Evolutionary conservation across 2,888 invertebrate genomes (phyloP).

Genomic region (Chaetoderma sp.): DNA sequence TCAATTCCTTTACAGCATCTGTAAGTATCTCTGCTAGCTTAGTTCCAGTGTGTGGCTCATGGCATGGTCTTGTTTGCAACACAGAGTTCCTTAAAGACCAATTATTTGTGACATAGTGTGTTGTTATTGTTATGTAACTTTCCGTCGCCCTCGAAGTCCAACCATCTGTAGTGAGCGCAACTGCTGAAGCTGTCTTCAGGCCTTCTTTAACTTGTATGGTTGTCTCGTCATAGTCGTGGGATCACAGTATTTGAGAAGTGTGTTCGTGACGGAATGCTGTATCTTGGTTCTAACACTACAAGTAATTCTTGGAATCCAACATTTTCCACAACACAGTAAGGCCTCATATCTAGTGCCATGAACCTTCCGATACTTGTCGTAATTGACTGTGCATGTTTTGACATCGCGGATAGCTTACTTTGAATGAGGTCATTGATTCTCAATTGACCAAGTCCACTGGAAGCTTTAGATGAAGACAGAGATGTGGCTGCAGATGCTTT

Average conservation of each 20-base stretch:
- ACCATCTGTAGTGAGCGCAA: slow-evolving; percentile 15
- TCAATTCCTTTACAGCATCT: slow-evolving; percentile 16
- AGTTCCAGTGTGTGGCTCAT: slow-evolving; percentile 15
- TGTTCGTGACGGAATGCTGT: slow-evolving; percentile 10
- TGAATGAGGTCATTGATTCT: no score
- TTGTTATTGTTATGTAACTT: slow-evolving; percentile 12
- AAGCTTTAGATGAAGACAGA: no score
- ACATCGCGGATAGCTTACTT: no score
- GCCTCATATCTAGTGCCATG: background rate
- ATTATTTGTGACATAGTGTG: slow-evolving; percentile 1
- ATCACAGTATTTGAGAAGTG: slow-evolving; percentile 1
- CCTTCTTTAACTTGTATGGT: background rate
- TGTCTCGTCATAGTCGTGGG: slow-evolving; percentile 1
- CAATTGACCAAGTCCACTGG: no score
- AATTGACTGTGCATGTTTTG: no score
- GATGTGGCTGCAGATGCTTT: no score
- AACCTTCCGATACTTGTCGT: background rate
- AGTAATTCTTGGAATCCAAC: slow-evolving; percentile 3
- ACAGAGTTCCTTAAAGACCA: slow-evolving; percentile 7
- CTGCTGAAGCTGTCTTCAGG: background rate
- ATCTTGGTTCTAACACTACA: slow-evolving; percentile 3
- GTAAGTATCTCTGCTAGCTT: slow-evolving; percentile 15
- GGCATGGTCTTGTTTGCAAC: background rate
- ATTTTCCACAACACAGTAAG: slow-evolving; percentile 4
- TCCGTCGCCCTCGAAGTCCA: slow-evolving; percentile 13